Conservation (phyloP, 2,888 invertebrate species). For the Parascotia fuliginaria region DNA sequence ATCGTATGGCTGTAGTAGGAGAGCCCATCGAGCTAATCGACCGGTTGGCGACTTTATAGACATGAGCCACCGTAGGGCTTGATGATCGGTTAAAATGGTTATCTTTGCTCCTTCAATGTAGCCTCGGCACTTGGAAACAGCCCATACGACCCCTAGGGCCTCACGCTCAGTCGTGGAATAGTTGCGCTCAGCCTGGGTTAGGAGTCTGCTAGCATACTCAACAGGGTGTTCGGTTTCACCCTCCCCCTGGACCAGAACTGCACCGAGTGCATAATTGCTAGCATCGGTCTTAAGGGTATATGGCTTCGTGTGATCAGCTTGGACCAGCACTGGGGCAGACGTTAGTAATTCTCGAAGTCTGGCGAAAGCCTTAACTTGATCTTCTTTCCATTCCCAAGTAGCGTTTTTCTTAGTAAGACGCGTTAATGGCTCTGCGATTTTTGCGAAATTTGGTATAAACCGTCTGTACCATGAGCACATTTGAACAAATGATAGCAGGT, state of each 20-base stretch:
- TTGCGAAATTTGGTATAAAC: not conserved
- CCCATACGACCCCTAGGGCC: not conserved
- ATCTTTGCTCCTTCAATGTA: not conserved
- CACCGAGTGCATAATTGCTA: not conserved
- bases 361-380: not conserved
- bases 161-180: not conserved
- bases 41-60: not conserved
- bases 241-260: not conserved
- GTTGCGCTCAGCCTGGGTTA: not conserved
- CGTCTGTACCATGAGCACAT: not conserved
- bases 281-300: not conserved
- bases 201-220: not conserved
- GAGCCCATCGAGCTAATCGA: not conserved
- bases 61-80: constrained; percentile 3
- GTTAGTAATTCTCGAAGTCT: not conserved
- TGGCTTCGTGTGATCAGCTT: not conserved
- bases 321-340: not conserved
- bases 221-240: not conserved
- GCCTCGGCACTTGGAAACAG: not conserved
- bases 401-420: not conserved
- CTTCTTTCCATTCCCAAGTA: not conserved
- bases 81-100: not conserved
- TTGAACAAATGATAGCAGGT: not conserved
- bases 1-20: constrained; percentile 7
- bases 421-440: not conserved